Evolutionary conservation across 2,797 vertebrate genomes (phyloP).

Genomic region (Zenarchopterus dispar): DNA sequence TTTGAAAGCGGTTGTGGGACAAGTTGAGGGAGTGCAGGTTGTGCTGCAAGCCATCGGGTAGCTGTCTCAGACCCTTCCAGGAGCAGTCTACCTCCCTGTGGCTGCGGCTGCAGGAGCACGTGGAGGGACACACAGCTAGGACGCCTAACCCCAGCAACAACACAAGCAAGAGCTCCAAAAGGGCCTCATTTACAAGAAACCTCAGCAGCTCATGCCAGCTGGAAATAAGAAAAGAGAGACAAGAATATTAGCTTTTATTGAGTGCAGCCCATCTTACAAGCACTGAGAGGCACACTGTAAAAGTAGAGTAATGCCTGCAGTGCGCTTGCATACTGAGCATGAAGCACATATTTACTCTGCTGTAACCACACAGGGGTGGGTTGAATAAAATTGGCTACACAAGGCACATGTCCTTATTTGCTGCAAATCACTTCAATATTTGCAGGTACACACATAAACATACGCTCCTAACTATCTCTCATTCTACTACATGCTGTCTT

Average conservation of each 20-base stretch:
- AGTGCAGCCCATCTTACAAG: too few species aligned
- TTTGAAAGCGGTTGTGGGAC: conserved; percentile 89
- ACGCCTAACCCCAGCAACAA: conserved; percentile 69
- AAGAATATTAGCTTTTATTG: conserved; percentile 36
- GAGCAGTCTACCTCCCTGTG: conserved; percentile 94
- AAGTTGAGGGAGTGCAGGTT: conserved; percentile 92
- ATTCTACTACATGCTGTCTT: conserved; percentile 9
- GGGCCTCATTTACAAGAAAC: conserved; percentile 40
- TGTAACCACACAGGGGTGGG: conserved; percentile 1
- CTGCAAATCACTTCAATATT: conserved; percentile 28
- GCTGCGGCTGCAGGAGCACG: conserved; percentile 88
- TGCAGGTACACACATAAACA: conserved; percentile 26
- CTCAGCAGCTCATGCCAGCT: conserved; percentile 66
- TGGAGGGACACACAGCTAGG: conserved; percentile 86
- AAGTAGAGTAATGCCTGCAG: conserved; percentile 19
- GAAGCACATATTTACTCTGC: not conserved
- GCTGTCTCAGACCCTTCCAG: conserved; percentile 85
- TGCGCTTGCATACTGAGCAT: not conserved
- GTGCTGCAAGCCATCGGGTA: conserved; percentile 90
- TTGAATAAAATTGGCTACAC: not conserved
- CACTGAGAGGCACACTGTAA: conserved; percentile 14
- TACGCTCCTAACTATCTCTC: conserved; percentile 17
- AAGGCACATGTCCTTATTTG: not conserved
- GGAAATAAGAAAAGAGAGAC: conserved; percentile 32
- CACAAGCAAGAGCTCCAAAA: conserved; percentile 80